phyloP scores from a whole-genome alignment of 2,797 vertebrate genomes.

The Spinus olivaceus region DNA sequence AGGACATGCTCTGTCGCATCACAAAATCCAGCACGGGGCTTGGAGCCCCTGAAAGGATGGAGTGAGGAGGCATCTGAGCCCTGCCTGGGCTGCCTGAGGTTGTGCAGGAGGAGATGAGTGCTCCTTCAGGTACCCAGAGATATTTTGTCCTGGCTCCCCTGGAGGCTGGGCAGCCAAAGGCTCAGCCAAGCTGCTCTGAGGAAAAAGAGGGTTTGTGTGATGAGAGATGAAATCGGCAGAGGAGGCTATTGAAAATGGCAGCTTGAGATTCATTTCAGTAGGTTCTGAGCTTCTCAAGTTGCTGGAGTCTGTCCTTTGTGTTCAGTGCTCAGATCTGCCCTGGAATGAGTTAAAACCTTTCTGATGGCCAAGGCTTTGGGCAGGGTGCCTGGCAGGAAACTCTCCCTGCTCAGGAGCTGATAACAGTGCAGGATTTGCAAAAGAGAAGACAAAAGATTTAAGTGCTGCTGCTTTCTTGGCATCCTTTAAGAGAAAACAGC shows the following conservation, averaged over 20 bases:
- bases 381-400: conserved; percentile 30
- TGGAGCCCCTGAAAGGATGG: too few relatives aligned
- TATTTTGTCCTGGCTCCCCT: not conserved
- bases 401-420: conserved; percentile 19
- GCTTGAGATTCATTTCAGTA: not conserved
- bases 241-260: not conserved
- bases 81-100: not conserved
- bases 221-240: not conserved
- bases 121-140: not conserved
- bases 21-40: too few relatives aligned
- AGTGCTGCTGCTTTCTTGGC: conserved; percentile 41
- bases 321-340: not conserved
- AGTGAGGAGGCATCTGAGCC: rapidly evolving
- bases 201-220: not conserved
- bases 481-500: conserved; percentile 11
- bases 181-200: not conserved
- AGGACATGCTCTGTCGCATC: too few relatives aligned
- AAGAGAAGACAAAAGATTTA: conserved; percentile 54
- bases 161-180: rapidly evolving
- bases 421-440: conserved; percentile 8
- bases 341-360: conserved; percentile 36
- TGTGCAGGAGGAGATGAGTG: not conserved
- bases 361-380: conserved; percentile 27
- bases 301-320: rapidly evolving
- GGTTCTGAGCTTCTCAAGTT: not conserved